Base-by-base conservation (phyloP, 2,888 invertebrate genomes). In the Polydrusus pterygomalis region DNA sequence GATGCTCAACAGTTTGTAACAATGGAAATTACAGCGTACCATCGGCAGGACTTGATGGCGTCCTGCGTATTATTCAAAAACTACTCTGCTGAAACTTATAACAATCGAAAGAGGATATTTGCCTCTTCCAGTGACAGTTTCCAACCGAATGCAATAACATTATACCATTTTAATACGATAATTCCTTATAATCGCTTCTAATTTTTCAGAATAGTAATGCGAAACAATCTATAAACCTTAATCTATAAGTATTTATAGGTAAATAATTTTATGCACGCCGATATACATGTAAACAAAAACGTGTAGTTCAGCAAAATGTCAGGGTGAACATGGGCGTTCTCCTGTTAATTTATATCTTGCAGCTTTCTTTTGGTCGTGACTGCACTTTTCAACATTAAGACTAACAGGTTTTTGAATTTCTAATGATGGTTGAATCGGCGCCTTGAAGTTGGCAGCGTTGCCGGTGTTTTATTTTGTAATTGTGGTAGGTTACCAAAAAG, bases 301-400 rank as follows among this genome's bases (percentile, higher is more conserved):
- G 72, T 76, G 72, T 72, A 68, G 71, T 71, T 72, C 63, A 60
- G 71, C 69, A 62, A 76, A 76, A 76, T 76, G 76, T 76, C 76
- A 76, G 69, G 76, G 76, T 51, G 30, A 76, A 70, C 63, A 54
- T 64, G 70, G 74, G 74, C 58, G 74, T 62, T 54, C 20, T 72
- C 56, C 69, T 76, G 69, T 63, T 68, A 76, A 76, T 75, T 70
- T 70, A 75, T 75, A 47, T 70, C 70, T 67, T 71, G 70, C 71
- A 68, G 75, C 75, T 75, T 75, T 75, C 75, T 75, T 75, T 68
- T 25, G 65, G 60, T 75, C 75, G 75, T 71, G 75, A 71, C 71
- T 71, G 71, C 75, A 67, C 67, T 75, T 70, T 65, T 70, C 70
- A 40, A 43, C 75, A 65, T 63, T 75, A 62, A 63, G 40, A 71